These are phyloP conservation scores for Magallana ariakensis DNA, from an alignment of 1,140 invertebrate species.

Conservation along the genomic window DNA sequence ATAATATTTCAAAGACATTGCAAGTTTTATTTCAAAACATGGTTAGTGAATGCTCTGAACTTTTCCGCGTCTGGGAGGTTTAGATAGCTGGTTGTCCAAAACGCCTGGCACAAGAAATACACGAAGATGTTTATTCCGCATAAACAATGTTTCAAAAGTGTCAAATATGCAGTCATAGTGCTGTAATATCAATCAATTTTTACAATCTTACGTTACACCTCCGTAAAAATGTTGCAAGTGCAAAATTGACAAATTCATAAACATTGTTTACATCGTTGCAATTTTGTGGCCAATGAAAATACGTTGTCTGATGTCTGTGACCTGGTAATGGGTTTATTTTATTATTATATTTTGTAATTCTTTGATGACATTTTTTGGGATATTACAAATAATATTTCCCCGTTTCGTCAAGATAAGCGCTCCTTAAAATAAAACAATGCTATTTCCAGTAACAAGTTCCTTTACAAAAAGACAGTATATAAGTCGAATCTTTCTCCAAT, in stretches of 20 bases:
- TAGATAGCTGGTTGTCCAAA: neutral
- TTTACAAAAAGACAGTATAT: neutral
- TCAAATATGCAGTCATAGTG: neutral
- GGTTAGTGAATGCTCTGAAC: neutral
- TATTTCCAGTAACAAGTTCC: slow-evolving; percentile 11
- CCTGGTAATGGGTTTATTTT: neutral
- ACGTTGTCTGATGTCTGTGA: neutral
- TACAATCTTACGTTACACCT: neutral
- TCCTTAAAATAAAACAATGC: slow-evolving; percentile 18
- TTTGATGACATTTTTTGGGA: neutral
- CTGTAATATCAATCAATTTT: neutral
- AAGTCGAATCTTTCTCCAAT: neutral
- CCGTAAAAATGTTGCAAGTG: slow-evolving; percentile 3
- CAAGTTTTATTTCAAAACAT: neutral
- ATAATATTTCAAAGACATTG: slow-evolving; percentile 23
- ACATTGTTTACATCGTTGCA: neutral
- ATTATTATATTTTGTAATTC: neutral
- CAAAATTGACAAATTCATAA: neutral
- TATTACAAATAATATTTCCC: slow-evolving; percentile 11
- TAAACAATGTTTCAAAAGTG: neutral
- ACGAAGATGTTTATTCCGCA: slow-evolving; percentile 14
- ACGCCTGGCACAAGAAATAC: slow-evolving; percentile 8
- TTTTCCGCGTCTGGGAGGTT: slow-evolving; percentile 21
- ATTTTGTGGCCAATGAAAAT: neutral
- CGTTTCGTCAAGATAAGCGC: neutral